Base-by-base conservation (phyloP, 2,113 vertebrate genomes). In the Sebastes fasciatus region DNA sequence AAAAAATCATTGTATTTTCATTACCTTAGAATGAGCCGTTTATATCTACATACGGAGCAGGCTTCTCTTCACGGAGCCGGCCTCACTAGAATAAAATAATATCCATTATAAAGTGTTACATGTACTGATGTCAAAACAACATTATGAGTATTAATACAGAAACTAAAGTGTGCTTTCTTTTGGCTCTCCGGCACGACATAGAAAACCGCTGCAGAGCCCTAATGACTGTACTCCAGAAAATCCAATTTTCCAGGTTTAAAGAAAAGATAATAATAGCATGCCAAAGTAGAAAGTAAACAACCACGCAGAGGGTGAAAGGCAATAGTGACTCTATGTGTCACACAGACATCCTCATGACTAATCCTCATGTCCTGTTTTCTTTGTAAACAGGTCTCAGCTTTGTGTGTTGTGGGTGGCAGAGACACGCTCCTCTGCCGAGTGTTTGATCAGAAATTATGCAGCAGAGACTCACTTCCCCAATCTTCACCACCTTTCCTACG, bases 371-470 rank as follows among this genome's bases (percentile, higher is more conserved):
- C 57, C 67, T 57, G 76, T 83, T 80, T 45, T 72, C 78, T 80
- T 62, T 74, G 68, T 78, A 76, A 85, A 79, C 43, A 78, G 16
- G 61, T 40, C 61, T 34, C 34, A 34, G 34, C 34, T 71, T 65
- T n/a, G 21, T 72, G 45, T 49, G n/a, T 48, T 61, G 49, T 78
- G 74, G 79, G 75, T 64, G 58, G 57, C 74, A 74, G 43, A 66
- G 58, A 68, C 81, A 69, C 40, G 48, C 40, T 71, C 43, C 52
- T 76, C 61, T 72, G 46, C 52, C 1, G 19, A 64, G 21, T 45
- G 63, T 84, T 72, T 89, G 64, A 82, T 85, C 54, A 74, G 26
- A 58, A 63, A 81, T 73, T 16, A 51, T 70, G 83, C 57, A 43
- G 43, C 64, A 19, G 26, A 61, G 73, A 12, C 49, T 54, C 23